Evolutionary conservation across 2,888 invertebrate species (phyloP).

Genomic region (Meloe dianella): DNA sequence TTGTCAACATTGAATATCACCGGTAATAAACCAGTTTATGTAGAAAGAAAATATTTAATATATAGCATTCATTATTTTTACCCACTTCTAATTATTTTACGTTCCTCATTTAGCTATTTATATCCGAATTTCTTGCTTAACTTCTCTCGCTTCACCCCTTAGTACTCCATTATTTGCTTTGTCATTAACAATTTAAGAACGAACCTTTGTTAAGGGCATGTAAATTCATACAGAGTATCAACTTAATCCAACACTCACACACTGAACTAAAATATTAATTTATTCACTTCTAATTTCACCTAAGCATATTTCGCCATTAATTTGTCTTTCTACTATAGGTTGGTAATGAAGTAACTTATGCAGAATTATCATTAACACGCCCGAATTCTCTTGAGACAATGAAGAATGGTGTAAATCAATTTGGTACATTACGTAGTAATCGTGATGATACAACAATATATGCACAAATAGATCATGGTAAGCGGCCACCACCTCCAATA

Average conservation of each 20-base stretch:
- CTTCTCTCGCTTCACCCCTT: background rate
- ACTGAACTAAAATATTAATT: constrained; percentile 21
- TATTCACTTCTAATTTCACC: background rate
- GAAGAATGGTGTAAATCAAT: constrained; percentile 56
- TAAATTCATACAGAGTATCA: background rate
- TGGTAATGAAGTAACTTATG: constrained; percentile 67
- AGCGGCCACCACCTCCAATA: constrained; percentile 57
- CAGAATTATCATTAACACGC: constrained; percentile 65
- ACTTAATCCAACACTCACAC: constrained; percentile 8
- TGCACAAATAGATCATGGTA: constrained; percentile 75
- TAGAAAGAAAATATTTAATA: background rate
- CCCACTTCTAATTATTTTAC: background rate
- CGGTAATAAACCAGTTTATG: too few relatives aligned
- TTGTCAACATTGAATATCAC: too few relatives aligned
- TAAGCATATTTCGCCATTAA: constrained; percentile 8
- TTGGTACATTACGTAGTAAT: constrained; percentile 54
- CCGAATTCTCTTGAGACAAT: constrained; percentile 62
- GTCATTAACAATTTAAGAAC: constrained; percentile 9
- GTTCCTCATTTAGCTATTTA: background rate
- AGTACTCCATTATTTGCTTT: background rate
- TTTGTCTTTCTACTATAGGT: constrained; percentile 39
- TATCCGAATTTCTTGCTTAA: background rate
- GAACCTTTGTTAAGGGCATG: constrained; percentile 11
- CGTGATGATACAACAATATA: constrained; percentile 73
- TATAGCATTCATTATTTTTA: constrained; percentile 1